A percentile compares a stretch with the other conserved stretches of the same genome.
Conservation (phyloP, 2,888 invertebrate species). For the Leptopilina syphax region DNA sequence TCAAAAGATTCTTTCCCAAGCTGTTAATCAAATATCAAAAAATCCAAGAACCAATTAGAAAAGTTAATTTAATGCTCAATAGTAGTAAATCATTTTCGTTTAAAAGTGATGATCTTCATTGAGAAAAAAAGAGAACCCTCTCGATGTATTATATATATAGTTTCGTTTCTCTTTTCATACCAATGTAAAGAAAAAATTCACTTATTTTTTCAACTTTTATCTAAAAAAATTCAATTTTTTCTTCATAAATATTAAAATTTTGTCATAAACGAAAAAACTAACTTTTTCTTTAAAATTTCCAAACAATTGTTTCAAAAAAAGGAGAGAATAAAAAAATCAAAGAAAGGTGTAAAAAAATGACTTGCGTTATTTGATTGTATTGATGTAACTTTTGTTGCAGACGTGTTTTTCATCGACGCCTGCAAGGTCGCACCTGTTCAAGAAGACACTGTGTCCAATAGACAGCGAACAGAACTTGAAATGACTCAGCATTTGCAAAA, state of each 20-base stretch:
- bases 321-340: neutral
- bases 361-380: neutral
- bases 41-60: slow-evolving; percentile 1
- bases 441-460: slow-evolving; percentile 52
- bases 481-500: slow-evolving; percentile 54
- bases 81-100: neutral
- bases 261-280: too few relatives aligned
- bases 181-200: too few relatives aligned
- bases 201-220: too few relatives aligned
- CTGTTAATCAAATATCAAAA: neutral
- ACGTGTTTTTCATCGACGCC: neutral
- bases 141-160: neutral
- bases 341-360: neutral
- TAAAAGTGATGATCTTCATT: neutral
- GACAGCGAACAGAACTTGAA: slow-evolving; percentile 54
- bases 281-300: too few relatives aligned
- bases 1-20: neutral
- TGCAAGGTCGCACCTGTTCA: slow-evolving; percentile 51
- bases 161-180: neutral
- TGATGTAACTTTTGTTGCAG: slow-evolving; percentile 10
- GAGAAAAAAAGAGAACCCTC: neutral
- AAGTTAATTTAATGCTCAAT: slow-evolving; percentile 14
- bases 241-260: too few relatives aligned
- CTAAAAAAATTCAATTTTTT: too few relatives aligned
- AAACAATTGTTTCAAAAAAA: neutral